phyloP scores from a whole-genome alignment of 2,888 invertebrate genomes.

The Melanophora roralis region DNA sequence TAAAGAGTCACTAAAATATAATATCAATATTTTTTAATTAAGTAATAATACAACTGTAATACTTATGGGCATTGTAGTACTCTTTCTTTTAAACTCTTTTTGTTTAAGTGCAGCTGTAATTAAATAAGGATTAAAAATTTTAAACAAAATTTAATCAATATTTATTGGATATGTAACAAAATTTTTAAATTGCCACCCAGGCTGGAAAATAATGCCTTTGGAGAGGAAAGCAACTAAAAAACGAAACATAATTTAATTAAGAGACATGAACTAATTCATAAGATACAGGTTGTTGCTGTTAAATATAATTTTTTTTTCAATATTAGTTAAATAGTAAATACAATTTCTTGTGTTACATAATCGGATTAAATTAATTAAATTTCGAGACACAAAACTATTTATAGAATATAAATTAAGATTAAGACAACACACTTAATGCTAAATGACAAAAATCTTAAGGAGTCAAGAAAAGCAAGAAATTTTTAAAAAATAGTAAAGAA shows the following conservation, averaged over 20 bases:
- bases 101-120: not conserved
- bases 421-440: not conserved
- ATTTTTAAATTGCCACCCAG: slow-evolving; percentile 23
- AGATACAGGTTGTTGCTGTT: not conserved
- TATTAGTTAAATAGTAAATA: slow-evolving; percentile 9
- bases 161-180: not conserved
- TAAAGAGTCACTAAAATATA: no score
- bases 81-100: not conserved
- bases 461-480: not conserved
- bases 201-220: not conserved
- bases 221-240: not conserved
- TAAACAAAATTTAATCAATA: not conserved
- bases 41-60: no score
- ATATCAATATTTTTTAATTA: no score
- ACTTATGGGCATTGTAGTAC: not conserved
- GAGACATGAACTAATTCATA: not conserved
- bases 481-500: not conserved
- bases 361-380: slow-evolving; percentile 53
- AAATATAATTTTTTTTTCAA: slow-evolving; percentile 1
- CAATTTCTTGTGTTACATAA: no score
- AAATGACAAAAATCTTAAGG: slow-evolving; percentile 7
- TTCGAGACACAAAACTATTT: not conserved
- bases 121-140: slow-evolving; percentile 10
- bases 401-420: slow-evolving; percentile 11
- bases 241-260: not conserved